Evolutionary conservation across 2,888 invertebrate genomes (phyloP).

Genomic region (Ochropacha duplaris): DNA sequence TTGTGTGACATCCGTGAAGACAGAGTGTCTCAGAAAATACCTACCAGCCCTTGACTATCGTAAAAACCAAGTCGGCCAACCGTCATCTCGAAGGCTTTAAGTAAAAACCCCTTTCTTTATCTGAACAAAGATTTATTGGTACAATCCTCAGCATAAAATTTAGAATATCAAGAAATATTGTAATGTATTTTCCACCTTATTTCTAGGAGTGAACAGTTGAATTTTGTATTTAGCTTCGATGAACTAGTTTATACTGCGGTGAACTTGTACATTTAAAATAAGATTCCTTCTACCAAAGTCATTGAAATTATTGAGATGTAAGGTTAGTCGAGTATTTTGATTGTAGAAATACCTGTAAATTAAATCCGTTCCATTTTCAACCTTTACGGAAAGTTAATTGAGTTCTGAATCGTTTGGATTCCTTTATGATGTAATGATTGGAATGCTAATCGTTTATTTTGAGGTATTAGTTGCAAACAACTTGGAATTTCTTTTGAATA

Average conservation of each 20-base stretch:
- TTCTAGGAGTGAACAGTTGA: background rate
- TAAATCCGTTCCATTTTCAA: background rate
- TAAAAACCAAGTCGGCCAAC: constrained; percentile 25
- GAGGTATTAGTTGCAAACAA: background rate
- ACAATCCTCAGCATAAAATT: constrained; percentile 5
- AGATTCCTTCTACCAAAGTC: background rate
- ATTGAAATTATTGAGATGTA: constrained; percentile 3
- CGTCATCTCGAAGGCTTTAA: constrained; percentile 25
- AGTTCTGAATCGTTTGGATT: background rate
- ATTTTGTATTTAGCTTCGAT: background rate
- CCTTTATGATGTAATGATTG: background rate
- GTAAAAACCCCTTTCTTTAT: constrained; percentile 32
- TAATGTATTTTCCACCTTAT: background rate
- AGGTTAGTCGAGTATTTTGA: background rate
- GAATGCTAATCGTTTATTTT: constrained; percentile 2
- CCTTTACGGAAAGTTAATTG: background rate
- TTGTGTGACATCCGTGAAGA: background rate
- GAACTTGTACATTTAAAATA: background rate
- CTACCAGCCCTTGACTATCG: constrained; percentile 12
- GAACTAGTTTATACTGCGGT: background rate
- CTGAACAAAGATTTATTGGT: constrained; percentile 32
- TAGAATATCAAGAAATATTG: background rate
- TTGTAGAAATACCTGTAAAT: constrained; percentile 5
- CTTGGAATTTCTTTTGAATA: constrained; percentile 1
- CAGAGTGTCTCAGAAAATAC: constrained; percentile 5